phyloP scores from a whole-genome alignment of 2,797 vertebrate species.

The Acanthiza pusilla region DNA sequence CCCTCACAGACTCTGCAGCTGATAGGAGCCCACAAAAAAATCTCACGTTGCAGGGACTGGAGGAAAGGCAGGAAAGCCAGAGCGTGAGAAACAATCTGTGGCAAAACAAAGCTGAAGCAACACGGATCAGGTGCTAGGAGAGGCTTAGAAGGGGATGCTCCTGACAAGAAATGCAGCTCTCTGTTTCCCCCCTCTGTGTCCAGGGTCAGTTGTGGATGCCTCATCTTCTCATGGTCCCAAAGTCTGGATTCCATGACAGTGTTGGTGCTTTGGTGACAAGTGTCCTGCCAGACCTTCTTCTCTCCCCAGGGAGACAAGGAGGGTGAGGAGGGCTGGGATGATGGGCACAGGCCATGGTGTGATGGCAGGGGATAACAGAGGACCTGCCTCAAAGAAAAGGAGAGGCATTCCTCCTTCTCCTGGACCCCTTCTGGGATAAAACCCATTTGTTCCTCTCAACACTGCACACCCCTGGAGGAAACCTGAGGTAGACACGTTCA shows the following conservation, averaged over 20 bases:
- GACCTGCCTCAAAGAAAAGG: neutral
- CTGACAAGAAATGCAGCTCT: neutral
- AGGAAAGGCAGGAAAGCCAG: neutral
- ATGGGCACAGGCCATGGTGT: fast-evolving
- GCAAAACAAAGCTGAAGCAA: neutral
- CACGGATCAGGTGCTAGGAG: too few species aligned
- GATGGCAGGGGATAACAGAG: fast-evolving
- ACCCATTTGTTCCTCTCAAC: neutral
- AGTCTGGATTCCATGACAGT: neutral
- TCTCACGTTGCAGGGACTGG: neutral
- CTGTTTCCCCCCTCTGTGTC: neutral
- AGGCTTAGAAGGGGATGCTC: neutral
- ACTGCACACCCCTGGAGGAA: neutral
- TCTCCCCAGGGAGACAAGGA: neutral
- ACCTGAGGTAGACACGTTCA: fast-evolving
- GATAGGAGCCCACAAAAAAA: neutral
- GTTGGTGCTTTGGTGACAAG: neutral
- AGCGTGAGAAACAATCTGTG: neutral
- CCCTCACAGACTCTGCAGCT: neutral
- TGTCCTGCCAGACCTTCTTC: neutral
- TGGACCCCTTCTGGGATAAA: neutral
- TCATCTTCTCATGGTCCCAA: neutral
- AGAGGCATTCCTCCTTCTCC: neutral
- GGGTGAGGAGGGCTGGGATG: neutral
- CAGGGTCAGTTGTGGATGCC: neutral